Evolutionary conservation across 2,888 invertebrate species (phyloP), one percentile per base, ranked within the genome.

Genomic region (Ceratothoa steindachneri): DNA sequence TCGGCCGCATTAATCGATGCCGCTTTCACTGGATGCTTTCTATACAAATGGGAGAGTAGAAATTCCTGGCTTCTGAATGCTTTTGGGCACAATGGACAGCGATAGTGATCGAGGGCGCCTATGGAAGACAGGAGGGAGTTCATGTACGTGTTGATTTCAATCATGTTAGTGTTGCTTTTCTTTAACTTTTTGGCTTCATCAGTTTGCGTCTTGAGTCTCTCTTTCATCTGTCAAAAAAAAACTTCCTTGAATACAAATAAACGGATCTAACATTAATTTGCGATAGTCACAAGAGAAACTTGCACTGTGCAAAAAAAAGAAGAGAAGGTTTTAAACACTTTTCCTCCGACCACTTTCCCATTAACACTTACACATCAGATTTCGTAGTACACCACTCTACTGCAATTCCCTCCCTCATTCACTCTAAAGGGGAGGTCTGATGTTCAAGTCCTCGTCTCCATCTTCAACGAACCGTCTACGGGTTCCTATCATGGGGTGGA

Each of bases 161-260:
- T 29, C 69, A 79, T 72, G 41, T 69, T 79, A 41, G 29, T 73
- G 60, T 79, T 79, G 22, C 67, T 76, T 1, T 15, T 65, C 27
- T 76, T 76, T 72, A 79, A 74, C 55, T 79, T 79, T 65, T 72
- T 76, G n/a, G 79, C 79, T 52, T 76, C 76, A 7, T 72, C 74
- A 28, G 76, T 73, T 64, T 79, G 79, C 52, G 74, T 64, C 9
- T 73, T 29, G 12, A 79, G 65, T 69, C 76, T 74, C 2, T 69
- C 19, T 31, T 77, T 79, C n/a, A 73, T 65, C 79, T 79, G 65
- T n/a, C 65, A 71, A 22, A 28, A 4, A 0, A 22, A 52, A 9
- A 51, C n/a, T n/a, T n/a, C n/a, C n/a, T n/a, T n/a, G n/a, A n/a
- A n/a, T n/a, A n/a, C n/a, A n/a, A n/a, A 9, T 24, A n/a, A n/a